These are phyloP conservation scores for Siderastrea siderea DNA, from an alignment of 92 coral and sea anemone species.

Conservation along the genomic window DNA sequence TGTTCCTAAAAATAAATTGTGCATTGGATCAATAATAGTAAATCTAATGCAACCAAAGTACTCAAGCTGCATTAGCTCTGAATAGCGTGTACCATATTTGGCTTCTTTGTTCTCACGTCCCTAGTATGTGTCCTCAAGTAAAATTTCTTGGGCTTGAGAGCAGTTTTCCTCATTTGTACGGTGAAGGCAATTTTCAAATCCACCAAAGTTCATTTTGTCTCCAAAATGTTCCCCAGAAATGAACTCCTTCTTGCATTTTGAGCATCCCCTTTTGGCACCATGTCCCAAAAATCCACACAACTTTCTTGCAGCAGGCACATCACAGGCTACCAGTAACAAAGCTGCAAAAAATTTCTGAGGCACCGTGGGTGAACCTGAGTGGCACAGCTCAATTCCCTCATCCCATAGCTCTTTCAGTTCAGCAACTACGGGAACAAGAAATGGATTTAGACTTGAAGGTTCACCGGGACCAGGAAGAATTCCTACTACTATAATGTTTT, in stretches of 20 bases:
- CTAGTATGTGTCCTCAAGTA: conserved; percentile 14
- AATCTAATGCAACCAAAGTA: too few species aligned
- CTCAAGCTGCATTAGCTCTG: conserved; percentile 49
- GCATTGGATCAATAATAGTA: too few species aligned
- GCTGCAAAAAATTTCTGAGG: conserved; percentile 29
- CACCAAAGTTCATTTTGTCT: conserved; percentile 30
- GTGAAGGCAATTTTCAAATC: conserved; percentile 36
- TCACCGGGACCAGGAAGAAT: conserved; percentile 57
- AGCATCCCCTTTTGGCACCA: conserved; percentile 57
- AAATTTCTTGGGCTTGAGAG: conserved; percentile 48
- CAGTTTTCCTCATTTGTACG: conserved; percentile 25
- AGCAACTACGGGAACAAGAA: conserved; percentile 19
- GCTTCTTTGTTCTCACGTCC: conserved; percentile 21
- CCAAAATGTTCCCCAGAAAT: conserved; percentile 35
- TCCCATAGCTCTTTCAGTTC: conserved; percentile 50
- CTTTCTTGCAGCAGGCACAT: conserved; percentile 38
- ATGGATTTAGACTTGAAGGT: too few species aligned
- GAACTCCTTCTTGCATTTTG: too few species aligned
- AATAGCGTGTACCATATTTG: conserved; percentile 46
- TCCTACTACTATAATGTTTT: conserved; percentile 4
- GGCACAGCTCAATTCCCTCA: conserved; percentile 23
- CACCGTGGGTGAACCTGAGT: background rate
- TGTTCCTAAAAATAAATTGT: too few species aligned
- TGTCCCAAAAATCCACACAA: conserved; percentile 50
- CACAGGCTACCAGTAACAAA: conserved; percentile 68